These are phyloP conservation scores for Drosophila austrosaltans DNA, from an alignment of 2,888 invertebrate species.

Conservation along the genomic window DNA sequence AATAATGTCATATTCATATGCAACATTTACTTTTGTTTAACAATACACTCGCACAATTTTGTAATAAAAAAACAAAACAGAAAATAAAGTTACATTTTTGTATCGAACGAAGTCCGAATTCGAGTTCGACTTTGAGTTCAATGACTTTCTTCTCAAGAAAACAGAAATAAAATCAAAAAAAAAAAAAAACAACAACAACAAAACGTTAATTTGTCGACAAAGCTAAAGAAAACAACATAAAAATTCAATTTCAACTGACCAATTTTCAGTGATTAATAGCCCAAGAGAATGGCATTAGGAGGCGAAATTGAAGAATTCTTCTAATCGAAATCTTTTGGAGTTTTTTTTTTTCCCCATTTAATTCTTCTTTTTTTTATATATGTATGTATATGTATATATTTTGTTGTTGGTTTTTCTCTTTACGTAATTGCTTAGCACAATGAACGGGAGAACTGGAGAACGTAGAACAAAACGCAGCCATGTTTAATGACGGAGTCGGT, in stretches of 20 bases:
- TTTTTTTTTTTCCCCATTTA: neutral
- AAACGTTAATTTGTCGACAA: conserved; percentile 72
- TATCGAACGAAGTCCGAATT: neutral
- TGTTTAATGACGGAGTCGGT: conserved; percentile 50
- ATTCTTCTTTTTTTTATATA: neutral
- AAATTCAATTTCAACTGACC: conserved; percentile 68
- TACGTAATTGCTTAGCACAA: conserved; percentile 48
- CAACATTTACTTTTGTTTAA: conserved; percentile 19
- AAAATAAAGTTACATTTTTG: neutral
- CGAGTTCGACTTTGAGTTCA: conserved; percentile 5
- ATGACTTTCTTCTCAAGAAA: neutral
- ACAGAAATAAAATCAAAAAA: conserved; percentile 18
- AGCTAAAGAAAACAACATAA: conserved; percentile 42
- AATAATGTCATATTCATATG: conserved; percentile 8
- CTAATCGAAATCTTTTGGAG: conserved; percentile 29
- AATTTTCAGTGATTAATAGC: conserved; percentile 61
- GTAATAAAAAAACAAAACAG: neutral
- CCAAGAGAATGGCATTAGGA: neutral
- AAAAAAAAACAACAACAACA: conserved; percentile 65
- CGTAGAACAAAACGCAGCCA: conserved; percentile 41
- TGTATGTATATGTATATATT: neutral
- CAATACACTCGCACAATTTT: neutral
- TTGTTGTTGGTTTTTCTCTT: conserved; percentile 6
- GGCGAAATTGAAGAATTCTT: conserved; percentile 9
- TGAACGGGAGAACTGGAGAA: conserved; percentile 1